phyloP scores from a whole-genome alignment of 2,888 invertebrate genomes.

The Melinaea marsaeus region DNA sequence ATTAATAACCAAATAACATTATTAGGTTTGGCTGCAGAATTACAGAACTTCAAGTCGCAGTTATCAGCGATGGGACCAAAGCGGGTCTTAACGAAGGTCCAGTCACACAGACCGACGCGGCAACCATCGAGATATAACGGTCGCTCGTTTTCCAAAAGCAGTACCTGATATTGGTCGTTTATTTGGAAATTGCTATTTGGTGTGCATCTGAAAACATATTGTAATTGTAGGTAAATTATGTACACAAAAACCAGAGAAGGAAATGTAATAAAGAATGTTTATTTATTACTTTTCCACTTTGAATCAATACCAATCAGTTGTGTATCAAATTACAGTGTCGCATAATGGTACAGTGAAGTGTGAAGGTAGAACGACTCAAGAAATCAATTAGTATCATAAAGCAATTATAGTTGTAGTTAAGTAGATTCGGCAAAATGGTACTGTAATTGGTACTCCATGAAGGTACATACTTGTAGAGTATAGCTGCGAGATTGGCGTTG shows the following conservation, averaged over 20 bases:
- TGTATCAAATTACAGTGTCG: too few species aligned
- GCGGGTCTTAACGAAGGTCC: slow-evolving; percentile 81
- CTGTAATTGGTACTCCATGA: background rate
- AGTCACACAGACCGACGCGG: slow-evolving; percentile 86
- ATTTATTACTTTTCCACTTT: too few species aligned
- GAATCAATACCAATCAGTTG: too few species aligned
- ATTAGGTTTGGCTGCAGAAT: slow-evolving; percentile 42
- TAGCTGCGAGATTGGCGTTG: slow-evolving; percentile 84
- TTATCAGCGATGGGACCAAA: slow-evolving; percentile 74
- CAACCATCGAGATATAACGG: slow-evolving; percentile 83
- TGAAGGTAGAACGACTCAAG: too few species aligned
- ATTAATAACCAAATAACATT: slow-evolving; percentile 24
- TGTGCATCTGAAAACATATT: slow-evolving; percentile 70
- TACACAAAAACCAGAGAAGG: background rate
- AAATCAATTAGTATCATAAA: too few species aligned
- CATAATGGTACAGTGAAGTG: too few species aligned
- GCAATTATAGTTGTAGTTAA: too few species aligned
- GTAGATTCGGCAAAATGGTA: too few species aligned
- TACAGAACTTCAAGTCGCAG: slow-evolving; percentile 79
- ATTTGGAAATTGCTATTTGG: slow-evolving; percentile 65
- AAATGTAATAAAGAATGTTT: too few species aligned
- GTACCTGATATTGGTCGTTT: slow-evolving; percentile 62
- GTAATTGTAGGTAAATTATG: background rate
- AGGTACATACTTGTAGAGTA: slow-evolving; percentile 82
- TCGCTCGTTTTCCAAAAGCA: slow-evolving; percentile 85